These are phyloP conservation scores for Centroberyx gerrardi DNA, from an alignment of 2,797 vertebrate genomes.

Conservation along the genomic window DNA sequence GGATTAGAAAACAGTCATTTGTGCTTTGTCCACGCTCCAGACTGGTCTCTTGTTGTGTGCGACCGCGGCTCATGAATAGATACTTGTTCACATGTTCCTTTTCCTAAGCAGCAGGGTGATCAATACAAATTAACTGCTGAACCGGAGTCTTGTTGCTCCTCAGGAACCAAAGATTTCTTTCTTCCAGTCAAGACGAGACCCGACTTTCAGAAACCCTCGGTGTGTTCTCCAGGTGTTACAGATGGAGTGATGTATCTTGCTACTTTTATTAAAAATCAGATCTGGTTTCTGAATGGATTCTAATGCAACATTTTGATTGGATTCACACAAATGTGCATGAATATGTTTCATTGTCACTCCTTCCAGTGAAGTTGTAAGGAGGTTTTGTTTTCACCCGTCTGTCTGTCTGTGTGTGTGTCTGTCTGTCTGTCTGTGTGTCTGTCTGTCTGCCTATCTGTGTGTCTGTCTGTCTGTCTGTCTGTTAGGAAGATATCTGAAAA, in stretches of 20 bases:
- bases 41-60: slow-evolving; percentile 65
- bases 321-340: no score
- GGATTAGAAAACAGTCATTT: slow-evolving; percentile 61
- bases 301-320: no score
- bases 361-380: no score
- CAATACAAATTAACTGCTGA: slow-evolving; percentile 39
- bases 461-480: no score
- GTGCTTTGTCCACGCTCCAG: slow-evolving; percentile 58
- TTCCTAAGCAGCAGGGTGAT: slow-evolving; percentile 41
- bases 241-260: slow-evolving; percentile 6
- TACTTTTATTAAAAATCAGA: no score
- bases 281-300: no score
- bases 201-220: neutral
- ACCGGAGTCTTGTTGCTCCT: slow-evolving; percentile 2
- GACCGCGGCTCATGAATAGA: slow-evolving; percentile 56
- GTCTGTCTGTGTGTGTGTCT: no score
- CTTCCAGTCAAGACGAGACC: neutral
- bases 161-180: slow-evolving; percentile 18
- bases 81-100: slow-evolving; percentile 50
- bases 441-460: no score
- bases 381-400: no score
- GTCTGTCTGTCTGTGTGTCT: no score
- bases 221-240: slow-evolving; percentile 2
- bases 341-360: no score
- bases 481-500: no score